Conservation (phyloP, 2,888 invertebrate species). For the Campoletis raptor region DNA sequence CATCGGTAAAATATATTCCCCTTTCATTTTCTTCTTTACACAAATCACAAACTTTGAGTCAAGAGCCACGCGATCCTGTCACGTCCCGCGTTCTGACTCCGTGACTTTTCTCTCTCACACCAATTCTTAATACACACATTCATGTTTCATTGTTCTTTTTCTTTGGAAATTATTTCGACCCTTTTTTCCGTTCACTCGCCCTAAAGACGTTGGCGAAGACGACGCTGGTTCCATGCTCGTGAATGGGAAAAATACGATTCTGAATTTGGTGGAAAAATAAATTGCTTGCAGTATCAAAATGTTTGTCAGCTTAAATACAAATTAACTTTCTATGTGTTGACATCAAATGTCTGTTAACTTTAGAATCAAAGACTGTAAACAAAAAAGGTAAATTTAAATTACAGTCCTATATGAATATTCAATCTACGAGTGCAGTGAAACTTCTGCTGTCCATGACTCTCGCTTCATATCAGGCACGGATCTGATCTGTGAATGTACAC, state of each 20-base stretch:
- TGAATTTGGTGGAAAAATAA: background rate
- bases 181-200: background rate
- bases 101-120: constrained; percentile 12
- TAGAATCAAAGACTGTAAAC: background rate
- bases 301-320: background rate
- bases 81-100: constrained; percentile 34
- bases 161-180: background rate
- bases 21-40: background rate
- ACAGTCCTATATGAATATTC: background rate
- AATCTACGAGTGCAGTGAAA: too few relatives aligned
- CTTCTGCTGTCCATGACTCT: too few relatives aligned
- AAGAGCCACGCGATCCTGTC: constrained; percentile 68
- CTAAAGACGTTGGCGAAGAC: background rate
- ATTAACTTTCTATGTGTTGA: background rate
- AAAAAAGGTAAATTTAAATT: background rate
- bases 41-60: constrained; percentile 17
- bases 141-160: background rate
- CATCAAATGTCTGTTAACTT: background rate
- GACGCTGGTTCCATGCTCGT: background rate
- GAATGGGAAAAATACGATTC: background rate
- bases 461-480: background rate
- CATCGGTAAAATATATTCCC: constrained; percentile 40
- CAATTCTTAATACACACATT: background rate
- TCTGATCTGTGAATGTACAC: background rate
- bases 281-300: background rate